Evolutionary conservation across 2,113 vertebrate species (phyloP).

Genomic region (Ploceus nigricollis): DNA sequence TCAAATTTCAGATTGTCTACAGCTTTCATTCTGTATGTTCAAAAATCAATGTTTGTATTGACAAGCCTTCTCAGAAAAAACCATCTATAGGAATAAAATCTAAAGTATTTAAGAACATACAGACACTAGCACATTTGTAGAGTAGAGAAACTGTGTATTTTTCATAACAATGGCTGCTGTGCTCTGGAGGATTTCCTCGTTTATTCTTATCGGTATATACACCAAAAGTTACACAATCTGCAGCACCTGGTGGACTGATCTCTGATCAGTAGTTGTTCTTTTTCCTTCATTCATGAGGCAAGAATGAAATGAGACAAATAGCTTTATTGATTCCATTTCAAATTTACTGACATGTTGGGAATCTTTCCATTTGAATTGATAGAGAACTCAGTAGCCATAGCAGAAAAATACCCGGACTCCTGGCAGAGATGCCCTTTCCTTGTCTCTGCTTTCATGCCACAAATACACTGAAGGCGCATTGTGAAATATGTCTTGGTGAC

Average conservation of each 20-base stretch:
- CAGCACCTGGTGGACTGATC: neutral
- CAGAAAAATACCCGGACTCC: neutral
- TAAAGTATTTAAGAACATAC: neutral
- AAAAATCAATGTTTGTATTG: neutral
- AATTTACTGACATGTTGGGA: neutral
- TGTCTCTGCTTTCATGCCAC: neutral
- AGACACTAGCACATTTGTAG: no score
- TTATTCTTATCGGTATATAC: neutral
- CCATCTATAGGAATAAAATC: neutral
- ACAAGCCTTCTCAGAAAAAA: neutral
- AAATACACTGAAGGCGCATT: neutral
- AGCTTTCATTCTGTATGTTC: neutral
- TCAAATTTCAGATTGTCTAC: neutral
- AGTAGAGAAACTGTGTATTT: neutral
- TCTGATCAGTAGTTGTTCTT: neutral
- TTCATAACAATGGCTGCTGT: neutral
- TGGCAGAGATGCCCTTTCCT: neutral
- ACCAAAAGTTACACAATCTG: neutral
- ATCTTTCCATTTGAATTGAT: neutral
- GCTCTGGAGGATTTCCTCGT: neutral
- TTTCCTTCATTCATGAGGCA: neutral
- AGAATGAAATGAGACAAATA: neutral
- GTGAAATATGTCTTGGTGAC: conserved; percentile 12
- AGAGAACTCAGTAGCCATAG: neutral
- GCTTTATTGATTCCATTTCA: neutral